A percentile compares a stretch with the other conserved stretches of the same genome.
Conservation (phyloP, 2,797 vertebrate species). For the Enteromius viviparus region DNA sequence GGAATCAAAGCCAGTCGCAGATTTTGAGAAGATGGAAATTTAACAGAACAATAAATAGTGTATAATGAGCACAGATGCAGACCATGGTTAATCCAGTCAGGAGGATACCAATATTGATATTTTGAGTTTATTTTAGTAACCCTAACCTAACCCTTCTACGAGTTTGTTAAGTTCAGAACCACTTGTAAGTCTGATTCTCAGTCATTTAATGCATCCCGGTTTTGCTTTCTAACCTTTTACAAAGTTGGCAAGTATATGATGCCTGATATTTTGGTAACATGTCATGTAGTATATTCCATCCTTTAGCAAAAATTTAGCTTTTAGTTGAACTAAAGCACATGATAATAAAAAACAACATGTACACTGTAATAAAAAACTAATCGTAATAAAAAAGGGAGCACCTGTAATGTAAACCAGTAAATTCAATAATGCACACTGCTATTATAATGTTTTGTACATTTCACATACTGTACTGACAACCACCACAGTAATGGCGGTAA, state of each 20-base stretch:
- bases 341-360: background rate
- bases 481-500: too few relatives aligned
- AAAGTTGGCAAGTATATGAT: background rate
- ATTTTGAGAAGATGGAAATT: background rate
- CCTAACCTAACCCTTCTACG: background rate
- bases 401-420: too few relatives aligned
- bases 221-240: too few relatives aligned
- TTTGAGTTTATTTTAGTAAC: background rate
- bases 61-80: background rate
- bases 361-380: too few relatives aligned
- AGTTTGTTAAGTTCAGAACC: background rate
- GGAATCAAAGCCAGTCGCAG: background rate
- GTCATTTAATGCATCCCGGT: background rate
- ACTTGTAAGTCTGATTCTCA: background rate
- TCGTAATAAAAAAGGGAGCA: too few relatives aligned
- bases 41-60: background rate
- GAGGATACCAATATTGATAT: background rate
- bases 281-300: background rate
- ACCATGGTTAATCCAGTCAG: background rate
- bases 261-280: background rate
- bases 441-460: too few relatives aligned
- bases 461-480: too few relatives aligned
- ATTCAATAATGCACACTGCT: too few relatives aligned
- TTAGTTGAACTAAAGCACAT: background rate
- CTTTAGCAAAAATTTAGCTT: background rate